Percentiles rank a stretch among this genome's conserved stretches.
Conservation (phyloP, 2,113 vertebrate species). For the Mesoclemmys tuberculata region DNA sequence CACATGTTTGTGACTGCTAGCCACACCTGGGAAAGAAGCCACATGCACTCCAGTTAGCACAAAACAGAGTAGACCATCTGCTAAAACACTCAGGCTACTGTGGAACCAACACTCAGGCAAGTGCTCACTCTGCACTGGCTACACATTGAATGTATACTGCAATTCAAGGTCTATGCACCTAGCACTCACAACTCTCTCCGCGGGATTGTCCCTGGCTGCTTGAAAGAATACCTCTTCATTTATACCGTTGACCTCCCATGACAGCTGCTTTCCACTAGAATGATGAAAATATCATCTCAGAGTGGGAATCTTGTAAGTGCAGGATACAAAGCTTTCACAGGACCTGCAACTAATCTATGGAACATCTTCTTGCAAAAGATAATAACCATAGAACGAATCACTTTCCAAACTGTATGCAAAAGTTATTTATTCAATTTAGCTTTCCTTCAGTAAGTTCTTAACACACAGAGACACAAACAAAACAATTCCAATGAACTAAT, state of each 20-base stretch:
- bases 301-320: not conserved
- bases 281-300: constrained; percentile 53
- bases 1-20: not conserved
- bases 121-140: not conserved
- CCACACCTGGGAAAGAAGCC: not conserved
- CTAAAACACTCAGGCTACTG: not conserved
- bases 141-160: not conserved
- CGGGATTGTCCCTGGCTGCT: constrained; percentile 1
- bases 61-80: not conserved
- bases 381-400: not conserved
- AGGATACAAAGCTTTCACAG: not conserved
- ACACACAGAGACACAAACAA: not conserved
- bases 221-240: constrained; percentile 25
- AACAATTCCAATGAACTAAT: not conserved
- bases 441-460: not conserved
- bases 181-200: not conserved
- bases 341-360: not conserved
- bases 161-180: constrained; percentile 17
- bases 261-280: not conserved
- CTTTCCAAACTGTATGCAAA: not conserved
- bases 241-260: not conserved
- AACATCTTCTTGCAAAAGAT: constrained; percentile 20
- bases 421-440: not conserved
- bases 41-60: not conserved
- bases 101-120: not conserved